Conservation (phyloP, 1,140 invertebrate genomes). For the Aphidius ervi region DNA sequence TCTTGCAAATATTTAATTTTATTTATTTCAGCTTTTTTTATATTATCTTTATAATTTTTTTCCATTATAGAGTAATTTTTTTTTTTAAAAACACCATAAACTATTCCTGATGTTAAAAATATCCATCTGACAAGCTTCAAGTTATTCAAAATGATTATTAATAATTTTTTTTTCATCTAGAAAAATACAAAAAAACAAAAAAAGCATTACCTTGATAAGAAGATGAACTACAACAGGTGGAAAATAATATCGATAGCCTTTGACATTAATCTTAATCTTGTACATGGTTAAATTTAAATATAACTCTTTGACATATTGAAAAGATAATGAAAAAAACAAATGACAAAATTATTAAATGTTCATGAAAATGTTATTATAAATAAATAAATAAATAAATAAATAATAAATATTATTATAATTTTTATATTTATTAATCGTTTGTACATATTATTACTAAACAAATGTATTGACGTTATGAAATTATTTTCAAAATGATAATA, state of each 20-base stretch:
- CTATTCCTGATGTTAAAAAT: constrained; percentile 17
- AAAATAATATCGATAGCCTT: constrained; percentile 81
- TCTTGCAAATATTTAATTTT: constrained; percentile 13
- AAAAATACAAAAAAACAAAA: background rate
- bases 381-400: no score
- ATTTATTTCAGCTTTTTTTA: background rate
- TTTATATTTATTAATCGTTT: no score
- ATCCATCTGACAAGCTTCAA: constrained; percentile 15
- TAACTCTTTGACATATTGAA: no score
- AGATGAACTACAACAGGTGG: constrained; percentile 15
- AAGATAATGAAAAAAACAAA: no score
- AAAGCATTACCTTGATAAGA: constrained; percentile 21
- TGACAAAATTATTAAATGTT: no score
- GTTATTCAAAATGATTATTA: background rate
- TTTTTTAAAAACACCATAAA: constrained; percentile 17
- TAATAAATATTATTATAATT: no score
- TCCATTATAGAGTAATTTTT: constrained; percentile 13
- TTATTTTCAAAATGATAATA: no score
- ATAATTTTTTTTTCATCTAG: constrained; percentile 4
- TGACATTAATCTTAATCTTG: no score
- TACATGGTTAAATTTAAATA: background rate
- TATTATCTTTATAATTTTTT: background rate
- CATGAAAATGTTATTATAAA: no score
- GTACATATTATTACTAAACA: no score
- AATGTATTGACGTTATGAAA: no score